phyloP scores from a whole-genome alignment of 2,888 invertebrate species.

The Trachelus troglodyta region DNA sequence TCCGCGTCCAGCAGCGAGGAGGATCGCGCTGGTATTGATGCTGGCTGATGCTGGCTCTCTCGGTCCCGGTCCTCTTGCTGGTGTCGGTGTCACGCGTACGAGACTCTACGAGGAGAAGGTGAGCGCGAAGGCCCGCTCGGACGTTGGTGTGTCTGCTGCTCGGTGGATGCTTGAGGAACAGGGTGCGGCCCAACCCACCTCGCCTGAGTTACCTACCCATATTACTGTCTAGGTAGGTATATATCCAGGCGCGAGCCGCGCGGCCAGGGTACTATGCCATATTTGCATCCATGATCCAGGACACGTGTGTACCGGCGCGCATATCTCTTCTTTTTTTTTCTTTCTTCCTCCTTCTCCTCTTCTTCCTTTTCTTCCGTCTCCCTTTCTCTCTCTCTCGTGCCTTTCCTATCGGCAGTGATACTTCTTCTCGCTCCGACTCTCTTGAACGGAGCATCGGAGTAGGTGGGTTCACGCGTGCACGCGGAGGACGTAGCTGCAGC shows the following conservation, averaged over 20 bases:
- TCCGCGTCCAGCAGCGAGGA: neutral
- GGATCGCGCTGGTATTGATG: neutral
- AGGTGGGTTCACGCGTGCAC: neutral
- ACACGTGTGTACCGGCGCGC: constrained; percentile 34
- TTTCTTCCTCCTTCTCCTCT: neutral
- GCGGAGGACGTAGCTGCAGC: no score
- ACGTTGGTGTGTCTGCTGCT: constrained; percentile 11
- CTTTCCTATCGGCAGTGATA: neutral
- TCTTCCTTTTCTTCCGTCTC: neutral
- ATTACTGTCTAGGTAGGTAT: constrained; percentile 56
- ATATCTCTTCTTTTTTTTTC: neutral
- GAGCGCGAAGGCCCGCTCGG: constrained; percentile 31
- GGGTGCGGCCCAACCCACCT: constrained; percentile 61
- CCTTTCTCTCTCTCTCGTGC: neutral
- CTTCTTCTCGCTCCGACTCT: neutral
- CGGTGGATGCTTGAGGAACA: constrained; percentile 60
- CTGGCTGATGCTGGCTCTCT: no score
- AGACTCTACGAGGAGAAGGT: constrained; percentile 66
- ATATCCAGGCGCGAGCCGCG: constrained; percentile 45
- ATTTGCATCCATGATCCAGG: constrained; percentile 57
- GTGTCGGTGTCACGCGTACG: constrained; percentile 41
- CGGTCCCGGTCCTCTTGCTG: neutral
- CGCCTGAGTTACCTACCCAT: constrained; percentile 58
- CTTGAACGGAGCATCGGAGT: neutral
- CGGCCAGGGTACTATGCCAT: constrained; percentile 51